Percentiles rank a stretch among this genome's conserved stretches.
These are phyloP conservation scores for Patella depressa DNA, from an alignment of 2,888 invertebrate genomes.

Conservation along the genomic window DNA sequence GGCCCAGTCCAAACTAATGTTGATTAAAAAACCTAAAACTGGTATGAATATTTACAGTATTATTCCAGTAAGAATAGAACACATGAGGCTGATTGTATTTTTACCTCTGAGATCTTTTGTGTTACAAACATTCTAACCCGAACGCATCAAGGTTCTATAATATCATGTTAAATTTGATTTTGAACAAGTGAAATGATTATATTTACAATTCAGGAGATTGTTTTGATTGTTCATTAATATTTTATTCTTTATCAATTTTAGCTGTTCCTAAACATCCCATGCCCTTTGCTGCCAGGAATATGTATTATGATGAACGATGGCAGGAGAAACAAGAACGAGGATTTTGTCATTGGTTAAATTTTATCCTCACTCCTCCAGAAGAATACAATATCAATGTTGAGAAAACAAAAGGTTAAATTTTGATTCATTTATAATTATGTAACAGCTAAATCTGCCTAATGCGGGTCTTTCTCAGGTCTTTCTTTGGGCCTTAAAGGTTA, in stretches of 20 bases:
- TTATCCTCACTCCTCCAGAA: slow-evolving; percentile 71
- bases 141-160: too few relatives aligned
- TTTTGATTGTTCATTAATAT: not conserved
- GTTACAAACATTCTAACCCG: too few relatives aligned
- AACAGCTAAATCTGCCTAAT: too few relatives aligned
- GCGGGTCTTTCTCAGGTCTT: not conserved
- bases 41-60: slow-evolving; percentile 36
- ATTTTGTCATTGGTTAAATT: slow-evolving; percentile 73
- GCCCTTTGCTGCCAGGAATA: slow-evolving; percentile 71
- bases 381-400: slow-evolving; percentile 54
- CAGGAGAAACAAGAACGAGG: slow-evolving; percentile 72
- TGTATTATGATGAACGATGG: slow-evolving; percentile 73
- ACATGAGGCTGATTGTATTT: too few relatives aligned
- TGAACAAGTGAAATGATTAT: too few relatives aligned
- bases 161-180: too few relatives aligned
- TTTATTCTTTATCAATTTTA: slow-evolving; percentile 31
- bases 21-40: slow-evolving; percentile 57
- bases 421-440: not conserved
- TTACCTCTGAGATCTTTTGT: too few relatives aligned
- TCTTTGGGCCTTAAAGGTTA: not conserved
- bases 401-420: slow-evolving; percentile 53
- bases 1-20: slow-evolving; percentile 56
- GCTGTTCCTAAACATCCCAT: slow-evolving; percentile 69
- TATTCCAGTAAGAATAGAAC: too few relatives aligned
- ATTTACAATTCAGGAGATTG: too few relatives aligned